These are phyloP conservation scores for Etheostoma spectabile DNA, from an alignment of 2,113 vertebrate species.

Conservation along the genomic window DNA sequence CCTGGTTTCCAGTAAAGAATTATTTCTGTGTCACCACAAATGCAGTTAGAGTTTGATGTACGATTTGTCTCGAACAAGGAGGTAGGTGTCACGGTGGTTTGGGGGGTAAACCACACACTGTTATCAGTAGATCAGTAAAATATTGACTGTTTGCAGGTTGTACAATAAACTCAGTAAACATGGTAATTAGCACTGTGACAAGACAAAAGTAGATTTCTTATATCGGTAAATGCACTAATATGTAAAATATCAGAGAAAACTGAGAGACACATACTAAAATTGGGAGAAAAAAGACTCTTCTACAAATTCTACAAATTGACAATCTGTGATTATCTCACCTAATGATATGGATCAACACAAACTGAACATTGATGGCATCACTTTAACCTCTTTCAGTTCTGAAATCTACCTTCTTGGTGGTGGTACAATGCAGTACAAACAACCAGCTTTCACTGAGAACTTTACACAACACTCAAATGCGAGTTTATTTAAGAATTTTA, in stretches of 20 bases:
- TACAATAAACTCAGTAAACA: neutral
- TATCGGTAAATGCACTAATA: neutral
- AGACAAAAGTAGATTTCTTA: too few species aligned
- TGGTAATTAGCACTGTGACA: neutral
- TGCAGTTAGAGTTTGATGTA: constrained; percentile 35
- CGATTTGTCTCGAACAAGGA: constrained; percentile 36
- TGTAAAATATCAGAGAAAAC: neutral
- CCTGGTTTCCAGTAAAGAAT: constrained; percentile 58
- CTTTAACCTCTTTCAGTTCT: neutral
- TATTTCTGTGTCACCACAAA: constrained; percentile 33
- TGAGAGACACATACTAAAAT: neutral
- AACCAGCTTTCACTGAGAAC: too few species aligned
- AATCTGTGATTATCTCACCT: neutral
- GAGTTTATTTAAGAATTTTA: constrained; percentile 49
- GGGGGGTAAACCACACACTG: neutral
- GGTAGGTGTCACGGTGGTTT: neutral
- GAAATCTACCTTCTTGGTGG: neutral
- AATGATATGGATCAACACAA: neutral
- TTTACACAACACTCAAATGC: constrained; percentile 52
- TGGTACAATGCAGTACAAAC: rapidly evolving
- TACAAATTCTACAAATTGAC: neutral
- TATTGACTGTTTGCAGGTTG: neutral
- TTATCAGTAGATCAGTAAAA: constrained; percentile 12
- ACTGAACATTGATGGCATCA: neutral
- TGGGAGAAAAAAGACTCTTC: neutral